Evolutionary conservation across 2,113 vertebrate genomes (phyloP).

Genomic region (Rhabdomys dilectus): DNA sequence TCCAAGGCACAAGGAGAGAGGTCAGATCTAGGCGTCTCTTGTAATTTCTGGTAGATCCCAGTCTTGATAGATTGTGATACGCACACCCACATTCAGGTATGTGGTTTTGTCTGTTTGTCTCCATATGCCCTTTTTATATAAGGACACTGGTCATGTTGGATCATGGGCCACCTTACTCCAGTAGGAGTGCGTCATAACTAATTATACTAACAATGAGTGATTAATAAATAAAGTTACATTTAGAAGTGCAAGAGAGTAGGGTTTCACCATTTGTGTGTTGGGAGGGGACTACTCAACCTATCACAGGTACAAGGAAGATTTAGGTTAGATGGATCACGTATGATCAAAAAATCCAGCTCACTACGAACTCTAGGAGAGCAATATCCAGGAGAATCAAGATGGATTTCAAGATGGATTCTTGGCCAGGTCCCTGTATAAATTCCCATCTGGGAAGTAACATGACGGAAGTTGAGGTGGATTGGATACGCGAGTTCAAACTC

Average conservation of each 20-base stretch:
- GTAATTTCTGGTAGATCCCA: not conserved
- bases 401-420: not conserved
- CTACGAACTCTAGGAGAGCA: not conserved
- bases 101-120: not conserved
- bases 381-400: not conserved
- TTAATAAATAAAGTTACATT: conserved; percentile 5
- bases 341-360: not conserved
- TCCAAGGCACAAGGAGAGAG: not conserved
- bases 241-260: not conserved
- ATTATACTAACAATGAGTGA: not conserved
- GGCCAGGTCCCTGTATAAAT: not conserved
- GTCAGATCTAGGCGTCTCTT: not conserved
- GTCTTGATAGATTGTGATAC: too few relatives aligned
- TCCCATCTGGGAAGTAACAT: not conserved
- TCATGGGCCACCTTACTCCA: not conserved
- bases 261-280: not conserved
- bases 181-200: not conserved
- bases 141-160: not conserved
- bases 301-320: not conserved
- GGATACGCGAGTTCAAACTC: not conserved
- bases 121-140: not conserved
- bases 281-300: not conserved
- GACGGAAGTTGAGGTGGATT: too few relatives aligned
- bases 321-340: not conserved
- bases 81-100: not conserved